phyloP scores from a whole-genome alignment of 2,113 vertebrate genomes.

The Myrmecobius fasciatus region DNA sequence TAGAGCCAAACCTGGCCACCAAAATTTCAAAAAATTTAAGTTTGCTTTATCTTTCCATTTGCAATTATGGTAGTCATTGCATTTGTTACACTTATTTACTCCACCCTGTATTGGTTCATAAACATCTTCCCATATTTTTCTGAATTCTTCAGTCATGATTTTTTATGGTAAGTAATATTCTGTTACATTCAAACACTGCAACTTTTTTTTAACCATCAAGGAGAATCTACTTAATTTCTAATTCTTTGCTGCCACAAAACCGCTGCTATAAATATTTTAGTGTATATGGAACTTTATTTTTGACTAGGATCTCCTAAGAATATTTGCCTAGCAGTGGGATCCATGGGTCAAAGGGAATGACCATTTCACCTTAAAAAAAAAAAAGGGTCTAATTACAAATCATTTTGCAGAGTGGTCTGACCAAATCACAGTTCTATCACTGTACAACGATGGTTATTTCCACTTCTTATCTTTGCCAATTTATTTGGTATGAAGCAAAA shows the following conservation, averaged over 20 bases:
- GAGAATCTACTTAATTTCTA: not conserved
- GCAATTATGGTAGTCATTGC: not conserved
- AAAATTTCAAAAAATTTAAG: not conserved
- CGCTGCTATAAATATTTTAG: not conserved
- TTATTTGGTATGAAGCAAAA: not conserved
- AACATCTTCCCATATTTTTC: not conserved
- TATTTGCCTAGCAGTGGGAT: not conserved
- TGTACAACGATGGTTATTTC: not conserved
- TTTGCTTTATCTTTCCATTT: not conserved
- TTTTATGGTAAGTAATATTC: not conserved
- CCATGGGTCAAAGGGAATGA: not conserved
- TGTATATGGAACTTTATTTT: not conserved
- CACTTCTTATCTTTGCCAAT: not conserved
- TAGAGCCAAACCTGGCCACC: too few species aligned
- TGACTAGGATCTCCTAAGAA: not conserved
- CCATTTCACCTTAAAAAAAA: not conserved
- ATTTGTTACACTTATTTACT: not conserved
- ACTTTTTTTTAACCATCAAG: not conserved
- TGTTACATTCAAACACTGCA: not conserved
- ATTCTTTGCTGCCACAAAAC: not conserved
- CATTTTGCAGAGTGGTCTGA: not conserved
- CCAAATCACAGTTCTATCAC: too few species aligned
- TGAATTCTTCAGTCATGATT: not conserved
- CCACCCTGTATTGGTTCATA: not conserved
- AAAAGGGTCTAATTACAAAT: not conserved